Evolutionary conservation across 2,888 invertebrate genomes (phyloP).

Genomic region (Quadroppia sp.): DNA sequence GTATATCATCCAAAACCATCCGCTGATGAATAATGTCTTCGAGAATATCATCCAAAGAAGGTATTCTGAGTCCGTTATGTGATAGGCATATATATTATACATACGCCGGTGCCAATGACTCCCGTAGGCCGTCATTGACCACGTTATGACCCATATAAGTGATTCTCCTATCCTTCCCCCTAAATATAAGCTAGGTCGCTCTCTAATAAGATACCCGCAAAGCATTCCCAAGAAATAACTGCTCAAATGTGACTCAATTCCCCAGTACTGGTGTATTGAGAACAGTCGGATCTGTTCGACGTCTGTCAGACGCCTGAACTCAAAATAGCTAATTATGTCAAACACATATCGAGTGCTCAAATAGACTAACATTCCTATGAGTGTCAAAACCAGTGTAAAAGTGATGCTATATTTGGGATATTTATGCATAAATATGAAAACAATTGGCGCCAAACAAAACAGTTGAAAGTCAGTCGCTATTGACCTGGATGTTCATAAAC

Average conservation of each 20-base stretch:
- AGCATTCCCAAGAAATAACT: background rate
- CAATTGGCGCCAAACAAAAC: constrained; percentile 22
- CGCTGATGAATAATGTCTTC: background rate
- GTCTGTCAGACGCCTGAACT: background rate
- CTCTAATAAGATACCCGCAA: background rate
- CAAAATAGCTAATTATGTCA: too few species aligned
- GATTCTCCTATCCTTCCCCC: background rate
- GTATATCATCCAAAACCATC: background rate
- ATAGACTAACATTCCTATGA: constrained; percentile 1
- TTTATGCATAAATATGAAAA: background rate
- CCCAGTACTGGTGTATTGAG: background rate
- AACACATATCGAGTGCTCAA: constrained; percentile 1
- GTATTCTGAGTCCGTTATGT: background rate
- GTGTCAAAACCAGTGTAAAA: background rate
- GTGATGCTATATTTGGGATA: background rate
- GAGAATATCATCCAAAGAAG: background rate
- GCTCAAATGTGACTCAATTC: background rate
- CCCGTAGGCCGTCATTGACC: background rate
- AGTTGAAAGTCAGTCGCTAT: background rate
- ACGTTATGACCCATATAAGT: background rate
- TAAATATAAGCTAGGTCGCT: background rate
- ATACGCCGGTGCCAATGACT: background rate
- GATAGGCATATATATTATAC: background rate
- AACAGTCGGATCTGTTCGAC: background rate
- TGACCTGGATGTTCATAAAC: background rate